A percentile compares a stretch with the other conserved stretches of the same genome.
phyloP scores from a whole-genome alignment of 2,888 invertebrate species.

The Scaptodrosophila latifasciaeformis region DNA sequence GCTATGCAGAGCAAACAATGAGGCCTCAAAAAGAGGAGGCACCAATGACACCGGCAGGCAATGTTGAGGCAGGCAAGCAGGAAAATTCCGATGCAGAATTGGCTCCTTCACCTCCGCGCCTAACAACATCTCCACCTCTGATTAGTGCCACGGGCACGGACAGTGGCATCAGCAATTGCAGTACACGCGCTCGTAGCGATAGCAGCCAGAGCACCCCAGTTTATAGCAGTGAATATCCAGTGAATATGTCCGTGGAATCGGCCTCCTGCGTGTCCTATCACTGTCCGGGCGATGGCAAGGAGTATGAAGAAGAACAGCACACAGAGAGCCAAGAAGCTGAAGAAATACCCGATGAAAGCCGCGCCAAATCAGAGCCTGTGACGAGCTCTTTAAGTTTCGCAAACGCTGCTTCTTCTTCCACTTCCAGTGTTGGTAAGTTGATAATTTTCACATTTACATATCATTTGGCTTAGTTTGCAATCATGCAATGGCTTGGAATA shows the following conservation, averaged over 20 bases:
- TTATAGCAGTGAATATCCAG: slow-evolving; percentile 61
- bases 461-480: slow-evolving; percentile 55
- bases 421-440: slow-evolving; percentile 40
- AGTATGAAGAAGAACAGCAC: slow-evolving; percentile 51
- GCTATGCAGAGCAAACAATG: slow-evolving; percentile 37
- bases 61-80: slow-evolving; percentile 10
- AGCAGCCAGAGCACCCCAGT: slow-evolving; percentile 67
- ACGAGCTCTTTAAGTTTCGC: too few species aligned
- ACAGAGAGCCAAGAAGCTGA: not conserved
- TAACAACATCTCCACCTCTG: slow-evolving; percentile 64
- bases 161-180: slow-evolving; percentile 67
- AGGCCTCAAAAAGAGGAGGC: not conserved
- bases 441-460: slow-evolving; percentile 25
- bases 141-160: slow-evolving; percentile 67
- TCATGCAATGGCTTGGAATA: slow-evolving; percentile 40
- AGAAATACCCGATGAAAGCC: not conserved
- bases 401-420: slow-evolving; percentile 15
- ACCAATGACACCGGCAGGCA: not conserved
- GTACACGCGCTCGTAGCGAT: slow-evolving; percentile 56
- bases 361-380: too few species aligned
- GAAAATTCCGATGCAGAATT: slow-evolving; percentile 29
- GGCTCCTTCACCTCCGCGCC: slow-evolving; percentile 34
- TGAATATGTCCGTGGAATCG: slow-evolving; percentile 65
- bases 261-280: slow-evolving; percentile 63
- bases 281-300: slow-evolving; percentile 52